Base-by-base conservation (phyloP, 2,113 vertebrate species). In the Caranx ignobilis region DNA sequence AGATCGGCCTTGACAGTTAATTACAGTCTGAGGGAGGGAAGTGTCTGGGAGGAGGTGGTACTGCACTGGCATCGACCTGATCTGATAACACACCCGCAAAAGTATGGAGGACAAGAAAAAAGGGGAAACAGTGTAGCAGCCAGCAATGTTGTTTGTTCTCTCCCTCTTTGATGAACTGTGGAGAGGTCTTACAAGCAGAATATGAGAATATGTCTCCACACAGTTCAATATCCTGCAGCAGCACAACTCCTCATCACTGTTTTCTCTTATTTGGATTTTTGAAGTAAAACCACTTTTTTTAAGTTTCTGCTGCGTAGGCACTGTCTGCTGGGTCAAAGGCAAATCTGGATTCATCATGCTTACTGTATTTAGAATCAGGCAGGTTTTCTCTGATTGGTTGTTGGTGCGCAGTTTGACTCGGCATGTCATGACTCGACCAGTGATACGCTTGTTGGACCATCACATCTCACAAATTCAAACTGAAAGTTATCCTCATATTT, bases 1-100 rank as follows among this genome's bases (percentile, higher is more conserved):
- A 70, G 82, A 91, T 87, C 62, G 50, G 57, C 81, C 73, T 41
- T 93, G 92, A 93, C 93, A 95, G 91, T 90, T 94, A 91, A 94
- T 94, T 94, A 92, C 79, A 71, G 83, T 11, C 35, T 55, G 66
- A 74, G 78, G 71, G 73, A 50, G 82, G 81, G 71, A 69, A 82
- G 87, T 21, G 74, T 75, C 73, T 79, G 84, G 5, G 74, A 83
- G 41, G 77, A 11, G 60, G 62, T 59, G 76, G 70, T 35, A 34
- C 39, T 72, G 48, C 66, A 43, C 68, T 37, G 74, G 47, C 47
- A 56, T 55, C 54, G 19, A 70, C 74, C 67, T 70, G 70, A 84
- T 90, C 83, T 71, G 88, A 88, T 88, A 86, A 75, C 66, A 45
- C 75, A 10, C 56, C 13, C 37, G 60, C 71, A 5, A 32, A 43